phyloP scores from a whole-genome alignment of 2,888 invertebrate genomes.

The Acanthopleura granulata region DNA sequence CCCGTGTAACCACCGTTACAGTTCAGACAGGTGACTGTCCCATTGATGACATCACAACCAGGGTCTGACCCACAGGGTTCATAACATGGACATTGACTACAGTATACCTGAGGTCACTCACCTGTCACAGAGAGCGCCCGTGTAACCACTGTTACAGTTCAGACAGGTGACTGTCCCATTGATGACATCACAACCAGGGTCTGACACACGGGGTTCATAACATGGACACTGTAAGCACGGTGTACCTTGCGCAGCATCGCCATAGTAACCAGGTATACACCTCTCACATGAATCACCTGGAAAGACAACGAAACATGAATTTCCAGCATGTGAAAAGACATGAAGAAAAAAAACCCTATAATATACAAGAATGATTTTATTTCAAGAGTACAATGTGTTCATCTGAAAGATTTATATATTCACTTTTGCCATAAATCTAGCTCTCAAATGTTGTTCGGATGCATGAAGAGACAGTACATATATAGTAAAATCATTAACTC shows the following conservation, averaged over 20 bases:
- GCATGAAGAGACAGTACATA: too few species aligned
- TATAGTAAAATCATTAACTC: too few species aligned
- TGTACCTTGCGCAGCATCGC: slow-evolving; percentile 50
- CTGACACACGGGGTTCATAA: slow-evolving; percentile 42
- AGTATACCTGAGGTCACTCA: slow-evolving; percentile 63
- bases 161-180: slow-evolving; percentile 74
- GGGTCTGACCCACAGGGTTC: slow-evolving; percentile 40
- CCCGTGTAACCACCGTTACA: slow-evolving; percentile 90
- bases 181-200: slow-evolving; percentile 36
- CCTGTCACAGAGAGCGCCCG: slow-evolving; percentile 90
- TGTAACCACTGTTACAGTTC: slow-evolving; percentile 87
- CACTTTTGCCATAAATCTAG: too few species aligned
- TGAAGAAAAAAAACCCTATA: too few species aligned
- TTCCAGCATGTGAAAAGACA: too few species aligned
- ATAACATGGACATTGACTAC: slow-evolving; percentile 66
- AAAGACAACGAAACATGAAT: too few species aligned
- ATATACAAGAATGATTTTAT: too few species aligned
- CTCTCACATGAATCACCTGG: slow-evolving; percentile 83
- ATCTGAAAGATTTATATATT: too few species aligned
- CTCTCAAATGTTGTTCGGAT: too few species aligned
- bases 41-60: slow-evolving; percentile 35
- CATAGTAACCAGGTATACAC: slow-evolving; percentile 83
- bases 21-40: slow-evolving; percentile 77
- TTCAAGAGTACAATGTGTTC: too few species aligned
- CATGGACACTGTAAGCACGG: slow-evolving; percentile 65